phyloP scores from a whole-genome alignment of 1,140 invertebrate genomes.

The Agrypnia vestita region DNA sequence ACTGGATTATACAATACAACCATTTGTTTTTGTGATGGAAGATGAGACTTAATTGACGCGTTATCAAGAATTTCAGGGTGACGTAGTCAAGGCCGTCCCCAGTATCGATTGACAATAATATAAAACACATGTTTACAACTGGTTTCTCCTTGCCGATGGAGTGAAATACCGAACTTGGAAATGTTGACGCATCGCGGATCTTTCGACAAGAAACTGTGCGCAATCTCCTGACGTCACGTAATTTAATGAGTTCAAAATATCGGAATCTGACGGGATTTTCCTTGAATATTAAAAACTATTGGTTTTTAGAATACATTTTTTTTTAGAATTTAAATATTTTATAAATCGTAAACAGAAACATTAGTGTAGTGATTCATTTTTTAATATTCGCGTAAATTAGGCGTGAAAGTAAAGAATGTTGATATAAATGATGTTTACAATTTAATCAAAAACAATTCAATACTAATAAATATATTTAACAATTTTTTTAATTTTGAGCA shows the following conservation, averaged over 20 bases:
- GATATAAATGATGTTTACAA: no score
- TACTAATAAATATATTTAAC: no score
- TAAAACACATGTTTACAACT: slow-evolving; percentile 49
- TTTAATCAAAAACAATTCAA: no score
- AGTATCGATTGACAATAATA: slow-evolving; percentile 51
- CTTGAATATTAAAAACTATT: background rate
- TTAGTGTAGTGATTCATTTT: no score
- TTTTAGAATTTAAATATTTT: background rate
- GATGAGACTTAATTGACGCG: slow-evolving; percentile 26
- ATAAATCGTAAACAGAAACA: background rate
- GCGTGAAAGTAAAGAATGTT: no score
- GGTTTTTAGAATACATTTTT: background rate
- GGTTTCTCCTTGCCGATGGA: slow-evolving; percentile 53
- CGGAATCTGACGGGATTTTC: slow-evolving; percentile 1
- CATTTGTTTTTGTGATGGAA: slow-evolving; percentile 7
- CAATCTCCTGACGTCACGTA: slow-evolving; percentile 11
- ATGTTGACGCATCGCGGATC: slow-evolving; percentile 49
- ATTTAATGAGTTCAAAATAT: slow-evolving; percentile 29
- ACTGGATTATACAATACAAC: background rate
- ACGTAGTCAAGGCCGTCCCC: slow-evolving; percentile 53
- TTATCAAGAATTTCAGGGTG: slow-evolving; percentile 55
- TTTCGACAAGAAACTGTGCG: background rate
- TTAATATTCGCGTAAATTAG: no score
- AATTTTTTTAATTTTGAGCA: no score
- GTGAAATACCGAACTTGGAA: slow-evolving; percentile 37